Percentiles rank a stretch among this genome's conserved stretches.
These are phyloP conservation scores for Oncorhynchus nerka DNA, from an alignment of 2,113 vertebrate genomes.

Conservation along the genomic window DNA sequence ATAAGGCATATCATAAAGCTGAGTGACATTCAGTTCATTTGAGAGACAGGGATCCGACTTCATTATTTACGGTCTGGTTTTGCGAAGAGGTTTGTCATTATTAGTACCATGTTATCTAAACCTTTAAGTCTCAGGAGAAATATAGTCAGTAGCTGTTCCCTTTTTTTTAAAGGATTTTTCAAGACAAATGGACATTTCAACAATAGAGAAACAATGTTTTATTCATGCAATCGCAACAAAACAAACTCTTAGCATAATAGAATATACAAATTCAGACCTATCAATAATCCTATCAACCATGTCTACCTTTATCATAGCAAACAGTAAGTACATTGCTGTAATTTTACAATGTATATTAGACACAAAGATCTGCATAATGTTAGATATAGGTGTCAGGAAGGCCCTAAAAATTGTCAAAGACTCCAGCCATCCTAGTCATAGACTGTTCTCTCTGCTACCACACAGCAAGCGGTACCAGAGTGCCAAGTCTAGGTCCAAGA, in stretches of 20 bases:
- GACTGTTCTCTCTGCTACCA: too few relatives aligned
- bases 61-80: not conserved
- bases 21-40: not conserved
- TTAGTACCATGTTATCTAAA: too few relatives aligned
- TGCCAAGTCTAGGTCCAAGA: too few relatives aligned
- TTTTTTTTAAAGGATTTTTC: not conserved
- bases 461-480: too few relatives aligned
- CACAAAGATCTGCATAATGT: not conserved
- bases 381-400: too few relatives aligned
- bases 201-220: conserved; percentile 40
- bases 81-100: not conserved
- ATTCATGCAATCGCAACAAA: conserved; percentile 46
- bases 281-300: not conserved
- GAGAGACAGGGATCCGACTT: not conserved
- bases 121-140: too few relatives aligned
- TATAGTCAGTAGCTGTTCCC: not conserved
- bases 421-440: too few relatives aligned
- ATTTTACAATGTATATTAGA: conserved; percentile 20
- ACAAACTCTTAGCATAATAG: conserved; percentile 55
- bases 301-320: conserved; percentile 34
- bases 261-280: conserved; percentile 29
- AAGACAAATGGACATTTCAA: not conserved
- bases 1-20: not conserved
- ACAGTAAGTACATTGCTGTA: conserved; percentile 28
- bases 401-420: too few relatives aligned